Evolutionary conservation across 2,888 invertebrate species (phyloP).

Genomic region (Dicyrtoma fusca): DNA sequence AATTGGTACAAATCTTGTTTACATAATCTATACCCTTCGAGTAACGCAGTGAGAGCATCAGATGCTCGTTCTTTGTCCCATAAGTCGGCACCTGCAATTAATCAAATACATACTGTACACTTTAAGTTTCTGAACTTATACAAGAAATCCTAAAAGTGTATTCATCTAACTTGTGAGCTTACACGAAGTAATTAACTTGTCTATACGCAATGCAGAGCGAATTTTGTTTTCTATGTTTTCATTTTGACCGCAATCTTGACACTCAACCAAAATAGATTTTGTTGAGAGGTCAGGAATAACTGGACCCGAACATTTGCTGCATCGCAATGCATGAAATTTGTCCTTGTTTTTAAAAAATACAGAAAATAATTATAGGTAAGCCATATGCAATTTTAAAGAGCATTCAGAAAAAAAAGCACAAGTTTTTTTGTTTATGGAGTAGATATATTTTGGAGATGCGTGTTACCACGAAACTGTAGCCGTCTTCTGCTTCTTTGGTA

Average conservation of each 20-base stretch:
- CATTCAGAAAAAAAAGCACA: too few species aligned
- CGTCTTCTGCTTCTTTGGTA: conserved; percentile 58
- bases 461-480: conserved; percentile 48
- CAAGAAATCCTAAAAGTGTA: conserved; percentile 16
- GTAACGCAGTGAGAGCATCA: conserved; percentile 61
- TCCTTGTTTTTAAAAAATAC: too few species aligned
- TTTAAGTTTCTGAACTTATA: too few species aligned
- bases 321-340: conserved; percentile 57
- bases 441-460: not conserved
- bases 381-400: too few species aligned
- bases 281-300: conserved; percentile 39
- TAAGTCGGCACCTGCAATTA: conserved; percentile 46
- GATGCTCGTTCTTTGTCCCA: conserved; percentile 56
- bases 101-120: too few species aligned
- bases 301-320: conserved; percentile 58
- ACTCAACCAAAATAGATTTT: conserved; percentile 19
- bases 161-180: conserved; percentile 3
- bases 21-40: conserved; percentile 61
- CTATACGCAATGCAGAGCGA: conserved; percentile 40
- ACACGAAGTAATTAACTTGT: conserved; percentile 46
- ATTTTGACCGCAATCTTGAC: conserved; percentile 24
- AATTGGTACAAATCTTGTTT: conserved; percentile 63
- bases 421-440: too few species aligned
- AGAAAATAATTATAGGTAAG: too few species aligned
- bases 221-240: conserved; percentile 41